Percentiles rank a stretch among this genome's conserved stretches.
phyloP scores from a whole-genome alignment of 2,113 vertebrate genomes.

The Stegostoma tigrinum region DNA sequence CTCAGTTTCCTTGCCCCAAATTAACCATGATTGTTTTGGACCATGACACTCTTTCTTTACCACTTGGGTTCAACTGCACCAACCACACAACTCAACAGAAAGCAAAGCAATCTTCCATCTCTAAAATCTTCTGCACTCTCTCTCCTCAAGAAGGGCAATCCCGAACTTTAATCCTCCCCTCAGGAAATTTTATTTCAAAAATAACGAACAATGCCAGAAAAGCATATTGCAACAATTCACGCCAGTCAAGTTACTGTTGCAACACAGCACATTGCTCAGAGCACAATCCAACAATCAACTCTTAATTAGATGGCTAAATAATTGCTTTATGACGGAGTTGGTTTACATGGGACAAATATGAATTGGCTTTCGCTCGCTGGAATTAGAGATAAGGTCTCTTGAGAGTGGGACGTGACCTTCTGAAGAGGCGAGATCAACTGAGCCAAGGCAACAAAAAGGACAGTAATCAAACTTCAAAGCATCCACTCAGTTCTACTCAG shows the following conservation, averaged over 20 bases:
- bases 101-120: too few relatives aligned
- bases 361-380: neutral
- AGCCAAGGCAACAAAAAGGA: neutral
- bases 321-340: neutral
- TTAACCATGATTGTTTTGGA: neutral
- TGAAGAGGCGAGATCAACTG: neutral
- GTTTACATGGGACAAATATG: neutral
- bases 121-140: neutral
- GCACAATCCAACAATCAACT: neutral
- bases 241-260: neutral
- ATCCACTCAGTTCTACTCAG: neutral
- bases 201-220: neutral
- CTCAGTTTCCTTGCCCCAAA: neutral
- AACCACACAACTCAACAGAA: neutral
- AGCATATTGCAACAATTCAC: neutral
- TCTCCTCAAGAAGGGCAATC: neutral
- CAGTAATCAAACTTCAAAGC: neutral
- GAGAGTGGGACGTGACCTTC: neutral
- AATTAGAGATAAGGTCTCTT: neutral
- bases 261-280: neutral
- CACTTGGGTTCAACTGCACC: neutral
- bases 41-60: neutral
- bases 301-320: neutral
- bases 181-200: neutral
- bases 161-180: neutral